Conservation (phyloP, 2,888 invertebrate species). For the Pandemis heparana region DNA sequence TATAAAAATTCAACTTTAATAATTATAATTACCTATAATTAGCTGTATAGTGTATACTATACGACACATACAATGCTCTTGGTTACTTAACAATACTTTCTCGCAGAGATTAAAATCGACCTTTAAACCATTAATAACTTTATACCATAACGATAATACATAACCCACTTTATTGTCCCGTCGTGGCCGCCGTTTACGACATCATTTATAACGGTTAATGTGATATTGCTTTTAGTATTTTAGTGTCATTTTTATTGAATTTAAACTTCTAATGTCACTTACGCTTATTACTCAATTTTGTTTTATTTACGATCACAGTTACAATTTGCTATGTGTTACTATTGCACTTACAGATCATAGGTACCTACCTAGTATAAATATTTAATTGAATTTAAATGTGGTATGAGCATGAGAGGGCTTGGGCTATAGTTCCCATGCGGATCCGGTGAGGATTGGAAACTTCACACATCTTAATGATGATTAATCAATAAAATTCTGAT, state of each 20-base stretch:
- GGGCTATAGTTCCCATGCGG: no score
- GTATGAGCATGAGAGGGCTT: no score
- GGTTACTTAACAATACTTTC: background rate
- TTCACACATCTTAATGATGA: no score
- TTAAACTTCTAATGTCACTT: conserved; percentile 23
- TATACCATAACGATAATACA: conserved; percentile 32
- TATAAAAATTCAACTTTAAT: no score
- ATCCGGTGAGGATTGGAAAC: no score
- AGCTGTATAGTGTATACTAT: no score
- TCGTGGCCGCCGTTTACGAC: conserved; percentile 33
- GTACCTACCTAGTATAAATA: no score
- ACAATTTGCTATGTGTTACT: background rate
- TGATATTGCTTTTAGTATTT: conserved; percentile 37
- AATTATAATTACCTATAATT: no score
- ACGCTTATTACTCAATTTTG: conserved; percentile 9
- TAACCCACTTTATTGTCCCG: conserved; percentile 36
- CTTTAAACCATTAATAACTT: conserved; percentile 24
- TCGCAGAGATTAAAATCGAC: conserved; percentile 15
- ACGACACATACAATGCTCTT: background rate
- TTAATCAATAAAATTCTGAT: no score
- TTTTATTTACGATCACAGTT: background rate
- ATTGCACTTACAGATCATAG: no score
- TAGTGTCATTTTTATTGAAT: conserved; percentile 36
- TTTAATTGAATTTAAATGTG: background rate
- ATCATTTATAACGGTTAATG: conserved; percentile 37